phyloP scores from a whole-genome alignment of 2,113 vertebrate genomes.

The Chloropsis cyanopogon region DNA sequence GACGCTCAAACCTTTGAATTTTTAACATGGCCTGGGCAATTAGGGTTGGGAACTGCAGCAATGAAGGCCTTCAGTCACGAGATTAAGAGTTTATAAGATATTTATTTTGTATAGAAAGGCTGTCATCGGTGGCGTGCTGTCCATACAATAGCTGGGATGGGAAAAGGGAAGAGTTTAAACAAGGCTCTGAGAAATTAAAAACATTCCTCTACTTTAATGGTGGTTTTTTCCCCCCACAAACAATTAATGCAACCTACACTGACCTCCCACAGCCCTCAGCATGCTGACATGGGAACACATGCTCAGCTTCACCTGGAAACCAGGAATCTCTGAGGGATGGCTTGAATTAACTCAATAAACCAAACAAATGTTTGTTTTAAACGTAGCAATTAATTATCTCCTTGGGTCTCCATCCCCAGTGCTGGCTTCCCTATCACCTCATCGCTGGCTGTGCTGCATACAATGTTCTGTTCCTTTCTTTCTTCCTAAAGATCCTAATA shows the following conservation, averaged over 20 bases:
- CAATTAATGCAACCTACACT: neutral
- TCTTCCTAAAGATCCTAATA: conserved; percentile 42
- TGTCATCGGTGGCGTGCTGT: neutral
- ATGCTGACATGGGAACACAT: neutral
- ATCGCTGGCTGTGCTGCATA: conserved; percentile 1
- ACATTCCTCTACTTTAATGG: neutral
- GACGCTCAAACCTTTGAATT: neutral
- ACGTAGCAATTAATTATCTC: conserved; percentile 25
- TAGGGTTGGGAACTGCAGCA: neutral
- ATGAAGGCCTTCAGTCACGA: neutral
- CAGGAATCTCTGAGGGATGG: neutral
- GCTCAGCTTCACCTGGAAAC: conserved; percentile 43
- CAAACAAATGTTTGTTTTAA: conserved; percentile 53
- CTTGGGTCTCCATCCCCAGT: neutral
- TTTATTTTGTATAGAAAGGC: neutral
- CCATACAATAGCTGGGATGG: conserved; percentile 9
- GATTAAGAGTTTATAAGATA: neutral
- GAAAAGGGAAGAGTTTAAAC: conserved; percentile 1
- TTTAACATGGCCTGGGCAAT: fast-evolving
- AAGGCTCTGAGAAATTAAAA: conserved; percentile 18
- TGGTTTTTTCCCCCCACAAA: fast-evolving
- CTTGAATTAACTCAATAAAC: neutral
- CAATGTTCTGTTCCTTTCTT: conserved; percentile 61
- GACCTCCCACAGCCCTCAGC: neutral
- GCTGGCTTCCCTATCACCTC: conserved; percentile 37